Conservation (phyloP, 2,113 vertebrate genomes). For the Pangasianodon gigas region DNA sequence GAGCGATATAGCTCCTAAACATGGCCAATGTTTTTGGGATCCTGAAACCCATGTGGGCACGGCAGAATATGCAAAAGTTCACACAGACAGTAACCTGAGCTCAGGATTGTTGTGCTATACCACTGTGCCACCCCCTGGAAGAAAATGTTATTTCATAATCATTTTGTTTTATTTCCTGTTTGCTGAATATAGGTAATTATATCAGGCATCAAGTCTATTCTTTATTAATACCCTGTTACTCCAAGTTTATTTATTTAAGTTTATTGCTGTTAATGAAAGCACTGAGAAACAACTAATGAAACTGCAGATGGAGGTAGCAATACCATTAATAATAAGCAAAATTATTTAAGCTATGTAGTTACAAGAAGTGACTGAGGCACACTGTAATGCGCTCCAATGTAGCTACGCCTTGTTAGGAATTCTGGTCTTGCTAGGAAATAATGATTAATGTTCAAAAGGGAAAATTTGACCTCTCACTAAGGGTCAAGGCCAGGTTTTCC, state of each 20-base stretch:
- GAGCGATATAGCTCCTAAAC: not conserved
- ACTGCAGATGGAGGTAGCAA: not conserved
- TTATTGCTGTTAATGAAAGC: not conserved
- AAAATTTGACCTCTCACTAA: not conserved
- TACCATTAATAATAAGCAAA: not conserved
- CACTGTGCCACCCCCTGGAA: not conserved
- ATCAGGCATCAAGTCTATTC: not conserved
- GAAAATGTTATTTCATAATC: not conserved
- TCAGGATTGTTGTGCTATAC: not conserved
- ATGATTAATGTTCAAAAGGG: slow-evolving; percentile 26
- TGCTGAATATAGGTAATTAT: not conserved
- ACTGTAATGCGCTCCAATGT: not conserved
- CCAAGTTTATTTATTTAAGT: not conserved
- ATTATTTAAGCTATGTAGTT: not conserved
- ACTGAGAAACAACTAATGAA: not conserved
- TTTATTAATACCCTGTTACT: not conserved
- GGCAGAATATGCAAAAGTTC: not conserved
- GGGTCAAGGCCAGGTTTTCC: slow-evolving; percentile 50
- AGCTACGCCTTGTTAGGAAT: not conserved
- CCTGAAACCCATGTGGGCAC: not conserved
- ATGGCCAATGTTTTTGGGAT: not conserved
- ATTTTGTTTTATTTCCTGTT: not conserved
- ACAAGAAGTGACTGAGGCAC: not conserved
- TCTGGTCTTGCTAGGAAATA: slow-evolving; percentile 3
- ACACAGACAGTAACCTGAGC: not conserved